Evolutionary conservation across 2,888 invertebrate species (phyloP).

Genomic region (Phyllotreta striolata): DNA sequence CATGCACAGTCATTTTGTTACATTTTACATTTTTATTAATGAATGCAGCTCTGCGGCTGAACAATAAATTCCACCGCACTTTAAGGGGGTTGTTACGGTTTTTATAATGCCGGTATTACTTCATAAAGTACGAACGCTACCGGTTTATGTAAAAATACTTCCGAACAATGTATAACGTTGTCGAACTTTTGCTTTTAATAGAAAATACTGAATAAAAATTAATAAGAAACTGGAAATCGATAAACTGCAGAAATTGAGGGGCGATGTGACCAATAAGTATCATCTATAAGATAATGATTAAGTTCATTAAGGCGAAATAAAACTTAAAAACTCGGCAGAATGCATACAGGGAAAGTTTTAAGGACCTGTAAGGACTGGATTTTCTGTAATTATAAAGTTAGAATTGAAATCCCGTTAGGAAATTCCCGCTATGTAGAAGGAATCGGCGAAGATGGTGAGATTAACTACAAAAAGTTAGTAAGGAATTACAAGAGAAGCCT

Average conservation of each 20-base stretch:
- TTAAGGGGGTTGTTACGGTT: conserved; percentile 3
- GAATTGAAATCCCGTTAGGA: conserved; percentile 33
- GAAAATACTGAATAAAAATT: too few species aligned
- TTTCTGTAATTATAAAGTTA: conserved; percentile 36
- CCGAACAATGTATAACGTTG: too few species aligned
- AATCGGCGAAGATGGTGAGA: conserved; percentile 26
- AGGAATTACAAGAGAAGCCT: conserved; percentile 24
- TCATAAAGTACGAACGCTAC: conserved; percentile 1
- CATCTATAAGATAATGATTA: conserved; percentile 1
- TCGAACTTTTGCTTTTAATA: too few species aligned
- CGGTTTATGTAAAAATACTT: too few species aligned
- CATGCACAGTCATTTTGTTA: background rate
- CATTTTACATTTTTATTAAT: conserved; percentile 11
- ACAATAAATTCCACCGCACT: conserved; percentile 10
- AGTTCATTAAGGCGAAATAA: conserved; percentile 16
- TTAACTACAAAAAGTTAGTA: conserved; percentile 28
- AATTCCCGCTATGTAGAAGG: conserved; percentile 23
- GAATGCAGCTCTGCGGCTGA: conserved; percentile 11
- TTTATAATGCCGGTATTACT: conserved; percentile 8
- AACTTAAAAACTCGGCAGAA: conserved; percentile 3
- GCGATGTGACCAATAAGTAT: too few species aligned
- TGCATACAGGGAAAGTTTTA: conserved; percentile 21
- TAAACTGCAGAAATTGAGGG: too few species aligned
- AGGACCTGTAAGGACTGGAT: conserved; percentile 27
- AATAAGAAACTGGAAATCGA: too few species aligned